These are phyloP conservation scores for Isichthys henryi DNA, from an alignment of 2,113 vertebrate species.

Conservation along the genomic window DNA sequence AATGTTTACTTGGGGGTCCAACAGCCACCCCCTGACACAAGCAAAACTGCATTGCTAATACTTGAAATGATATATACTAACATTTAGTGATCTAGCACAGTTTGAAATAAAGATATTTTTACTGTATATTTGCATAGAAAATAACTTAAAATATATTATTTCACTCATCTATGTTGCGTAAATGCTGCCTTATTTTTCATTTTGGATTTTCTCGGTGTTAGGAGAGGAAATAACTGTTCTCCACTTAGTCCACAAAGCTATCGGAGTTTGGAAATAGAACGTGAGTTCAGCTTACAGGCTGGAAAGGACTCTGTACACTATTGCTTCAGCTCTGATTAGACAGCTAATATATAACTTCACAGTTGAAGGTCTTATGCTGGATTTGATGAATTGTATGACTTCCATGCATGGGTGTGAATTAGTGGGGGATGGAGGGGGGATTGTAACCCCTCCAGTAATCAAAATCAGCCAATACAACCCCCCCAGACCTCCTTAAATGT, in stretches of 20 bases:
- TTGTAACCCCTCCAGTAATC: no score
- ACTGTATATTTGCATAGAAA: neutral
- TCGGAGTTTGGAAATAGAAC: neutral
- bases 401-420: neutral
- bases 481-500: no score
- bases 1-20: neutral
- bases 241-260: neutral
- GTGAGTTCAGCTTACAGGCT: neutral
- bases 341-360: neutral
- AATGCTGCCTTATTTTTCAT: neutral
- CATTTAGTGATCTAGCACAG: neutral
- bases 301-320: neutral
- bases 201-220: neutral
- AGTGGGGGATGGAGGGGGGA: no score
- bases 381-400: neutral
- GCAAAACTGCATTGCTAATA: neutral
- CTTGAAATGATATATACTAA: neutral
- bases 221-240: neutral
- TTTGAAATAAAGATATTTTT: neutral
- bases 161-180: neutral
- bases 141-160: neutral
- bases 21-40: neutral
- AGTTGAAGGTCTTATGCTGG: neutral
- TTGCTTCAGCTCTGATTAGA: neutral
- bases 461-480: no score